A percentile compares a stretch with the other conserved stretches of the same genome.
These are phyloP conservation scores for Escarpia spicata DNA, from an alignment of 2,888 invertebrate genomes.

Conservation along the genomic window DNA sequence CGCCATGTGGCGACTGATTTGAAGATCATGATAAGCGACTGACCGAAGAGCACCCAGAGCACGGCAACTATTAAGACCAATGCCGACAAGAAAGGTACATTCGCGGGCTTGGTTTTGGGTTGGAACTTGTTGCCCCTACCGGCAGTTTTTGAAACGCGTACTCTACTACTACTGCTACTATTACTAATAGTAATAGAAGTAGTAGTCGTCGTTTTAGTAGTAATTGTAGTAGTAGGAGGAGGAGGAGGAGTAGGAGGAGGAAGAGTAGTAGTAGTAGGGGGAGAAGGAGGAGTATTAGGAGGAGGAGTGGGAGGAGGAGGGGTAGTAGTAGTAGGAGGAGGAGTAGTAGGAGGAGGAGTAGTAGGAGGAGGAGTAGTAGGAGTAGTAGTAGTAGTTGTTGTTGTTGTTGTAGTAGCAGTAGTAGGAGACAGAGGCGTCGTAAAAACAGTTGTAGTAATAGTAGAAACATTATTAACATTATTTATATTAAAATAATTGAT, in stretches of 20 bases:
- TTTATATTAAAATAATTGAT: not conserved
- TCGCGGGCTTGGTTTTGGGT: not conserved
- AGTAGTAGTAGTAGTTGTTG: constrained; percentile 7
- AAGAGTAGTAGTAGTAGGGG: no score
- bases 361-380: not conserved
- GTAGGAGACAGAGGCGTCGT: not conserved
- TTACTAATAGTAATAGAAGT: no score
- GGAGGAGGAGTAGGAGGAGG: no score
- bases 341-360: not conserved
- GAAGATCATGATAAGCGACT: not conserved
- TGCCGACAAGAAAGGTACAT: not conserved
- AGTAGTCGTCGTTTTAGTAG: no score
- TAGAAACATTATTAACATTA: not conserved
- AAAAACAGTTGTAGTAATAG: not conserved
- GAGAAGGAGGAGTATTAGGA: not conserved
- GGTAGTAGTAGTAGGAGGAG: not conserved
- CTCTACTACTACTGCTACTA: no score
- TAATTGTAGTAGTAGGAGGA: no score
- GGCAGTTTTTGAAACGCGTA: no score
- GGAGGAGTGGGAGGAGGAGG: not conserved
- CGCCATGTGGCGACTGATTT: not conserved
- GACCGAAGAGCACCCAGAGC: not conserved
- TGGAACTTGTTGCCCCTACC: no score
- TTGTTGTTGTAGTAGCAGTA: not conserved
- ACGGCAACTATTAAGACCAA: not conserved